These are phyloP conservation scores for Vultur gryphus DNA, from an alignment of 2,797 vertebrate genomes.

Conservation along the genomic window DNA sequence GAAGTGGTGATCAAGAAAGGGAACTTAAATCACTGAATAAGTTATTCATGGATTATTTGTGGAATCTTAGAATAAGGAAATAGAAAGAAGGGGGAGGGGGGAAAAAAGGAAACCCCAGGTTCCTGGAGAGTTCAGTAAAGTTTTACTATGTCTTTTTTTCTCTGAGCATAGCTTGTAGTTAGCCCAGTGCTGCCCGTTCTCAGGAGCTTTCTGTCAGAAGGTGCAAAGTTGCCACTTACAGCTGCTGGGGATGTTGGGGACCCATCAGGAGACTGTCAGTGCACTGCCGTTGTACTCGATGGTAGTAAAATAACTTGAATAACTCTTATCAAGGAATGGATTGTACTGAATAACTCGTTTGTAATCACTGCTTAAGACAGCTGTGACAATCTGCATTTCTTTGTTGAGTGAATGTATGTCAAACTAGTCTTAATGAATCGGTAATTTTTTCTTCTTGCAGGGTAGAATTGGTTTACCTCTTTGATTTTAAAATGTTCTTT, in stretches of 20 bases:
- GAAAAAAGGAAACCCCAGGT: fast-evolving
- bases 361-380: neutral
- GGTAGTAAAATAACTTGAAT: neutral
- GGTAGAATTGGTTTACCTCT: neutral
- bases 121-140: neutral
- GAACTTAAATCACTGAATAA: neutral
- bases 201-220: neutral
- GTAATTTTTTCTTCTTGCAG: neutral
- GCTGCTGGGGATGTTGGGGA: neutral
- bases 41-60: neutral
- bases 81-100: neutral
- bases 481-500: neutral
- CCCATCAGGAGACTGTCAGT: neutral
- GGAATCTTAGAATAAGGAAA: neutral
- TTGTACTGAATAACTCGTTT: neutral
- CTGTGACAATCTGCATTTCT: neutral
- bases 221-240: neutral
- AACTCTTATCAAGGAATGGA: neutral
- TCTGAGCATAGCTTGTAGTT: neutral
- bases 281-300: fast-evolving
- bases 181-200: neutral
- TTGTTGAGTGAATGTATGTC: neutral
- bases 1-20: neutral
- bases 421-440: neutral
- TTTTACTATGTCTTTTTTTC: neutral